Evolutionary conservation across 2,113 vertebrate species (phyloP).

Genomic region (Indicator indicator): DNA sequence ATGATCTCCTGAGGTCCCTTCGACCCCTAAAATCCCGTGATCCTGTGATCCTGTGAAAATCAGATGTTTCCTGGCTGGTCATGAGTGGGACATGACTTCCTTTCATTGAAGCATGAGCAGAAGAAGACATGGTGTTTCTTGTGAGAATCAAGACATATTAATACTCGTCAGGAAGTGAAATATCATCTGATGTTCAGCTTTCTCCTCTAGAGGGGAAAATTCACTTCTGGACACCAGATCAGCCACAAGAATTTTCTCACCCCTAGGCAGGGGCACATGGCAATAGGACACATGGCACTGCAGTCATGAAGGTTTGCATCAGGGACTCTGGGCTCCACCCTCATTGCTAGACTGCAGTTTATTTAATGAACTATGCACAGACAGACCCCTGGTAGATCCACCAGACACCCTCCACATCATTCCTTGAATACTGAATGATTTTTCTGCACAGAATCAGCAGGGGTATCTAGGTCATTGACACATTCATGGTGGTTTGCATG

Average conservation of each 20-base stretch:
- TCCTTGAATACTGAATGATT: neutral
- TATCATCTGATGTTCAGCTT: neutral
- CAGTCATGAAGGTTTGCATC: neutral
- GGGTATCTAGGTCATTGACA: neutral
- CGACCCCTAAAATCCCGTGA: no score
- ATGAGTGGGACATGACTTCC: neutral
- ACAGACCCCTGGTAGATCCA: neutral
- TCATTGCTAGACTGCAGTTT: accelerated
- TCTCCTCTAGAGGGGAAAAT: neutral
- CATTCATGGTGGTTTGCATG: neutral
- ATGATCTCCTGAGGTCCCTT: no score
- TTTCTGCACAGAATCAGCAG: neutral
- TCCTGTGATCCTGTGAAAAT: neutral
- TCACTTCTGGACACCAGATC: neutral
- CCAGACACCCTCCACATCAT: neutral
- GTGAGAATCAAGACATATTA: neutral
- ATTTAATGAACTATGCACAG: neutral
- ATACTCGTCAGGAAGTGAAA: neutral
- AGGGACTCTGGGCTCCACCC: neutral
- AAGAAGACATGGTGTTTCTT: neutral
- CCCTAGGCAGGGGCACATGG: neutral
- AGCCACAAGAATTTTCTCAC: neutral
- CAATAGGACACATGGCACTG: neutral
- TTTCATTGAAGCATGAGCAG: neutral
- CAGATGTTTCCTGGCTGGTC: neutral